A percentile compares a stretch with the other conserved stretches of the same genome.
These are phyloP conservation scores for Barbus barbus DNA, from an alignment of 2,113 vertebrate species.

Conservation along the genomic window DNA sequence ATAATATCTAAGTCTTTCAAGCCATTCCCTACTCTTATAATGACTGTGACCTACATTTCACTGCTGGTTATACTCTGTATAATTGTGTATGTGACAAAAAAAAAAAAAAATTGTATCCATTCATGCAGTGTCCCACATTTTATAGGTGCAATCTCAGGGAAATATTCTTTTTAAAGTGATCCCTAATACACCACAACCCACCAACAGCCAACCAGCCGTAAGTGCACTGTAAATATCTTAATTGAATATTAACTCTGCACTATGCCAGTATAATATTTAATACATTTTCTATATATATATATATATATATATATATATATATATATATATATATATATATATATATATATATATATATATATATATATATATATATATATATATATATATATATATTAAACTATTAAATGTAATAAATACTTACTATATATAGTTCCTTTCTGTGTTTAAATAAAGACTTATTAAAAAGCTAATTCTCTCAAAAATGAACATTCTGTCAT, in stretches of 20 bases:
- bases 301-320: too few species aligned
- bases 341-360: too few species aligned
- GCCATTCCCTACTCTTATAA: not conserved
- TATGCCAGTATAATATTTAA: not conserved
- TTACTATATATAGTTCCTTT: not conserved
- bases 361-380: too few species aligned
- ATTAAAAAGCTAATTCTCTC: too few species aligned
- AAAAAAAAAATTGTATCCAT: too few species aligned
- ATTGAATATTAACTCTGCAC: not conserved
- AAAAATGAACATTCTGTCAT: not conserved
- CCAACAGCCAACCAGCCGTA: constrained; percentile 79
- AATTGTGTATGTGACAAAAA: too few species aligned
- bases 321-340: too few species aligned
- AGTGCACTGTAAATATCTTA: constrained; percentile 52
- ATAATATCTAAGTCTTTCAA: not conserved
- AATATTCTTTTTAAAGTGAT: constrained; percentile 91
- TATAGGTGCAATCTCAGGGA: constrained; percentile 81
- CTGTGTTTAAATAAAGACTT: not conserved
- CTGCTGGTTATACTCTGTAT: too few species aligned
- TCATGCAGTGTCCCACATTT: not conserved
- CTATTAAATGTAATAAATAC: not conserved
- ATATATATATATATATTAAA: not conserved
- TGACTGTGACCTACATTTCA: too few species aligned
- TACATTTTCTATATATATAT: too few species aligned
- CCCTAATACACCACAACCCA: constrained; percentile 80